A percentile compares a stretch with the other conserved stretches of the same genome.
These are phyloP conservation scores for Ellobius talpinus DNA, from an alignment of 2,113 vertebrate genomes.

Conservation along the genomic window DNA sequence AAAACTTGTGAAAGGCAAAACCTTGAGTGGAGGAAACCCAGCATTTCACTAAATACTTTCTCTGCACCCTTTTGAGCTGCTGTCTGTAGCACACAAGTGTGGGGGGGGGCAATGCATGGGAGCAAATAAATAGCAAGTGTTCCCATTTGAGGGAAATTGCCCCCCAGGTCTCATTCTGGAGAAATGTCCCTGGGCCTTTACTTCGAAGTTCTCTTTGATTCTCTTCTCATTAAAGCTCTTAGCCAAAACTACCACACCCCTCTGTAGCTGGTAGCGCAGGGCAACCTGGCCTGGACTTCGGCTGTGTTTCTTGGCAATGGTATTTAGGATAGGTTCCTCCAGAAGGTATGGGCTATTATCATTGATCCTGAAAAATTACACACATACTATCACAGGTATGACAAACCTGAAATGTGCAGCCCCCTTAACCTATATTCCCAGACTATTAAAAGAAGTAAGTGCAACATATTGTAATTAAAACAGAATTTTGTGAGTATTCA, in stretches of 20 bases:
- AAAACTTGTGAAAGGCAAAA: neutral
- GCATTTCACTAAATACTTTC: neutral
- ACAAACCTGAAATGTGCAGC: neutral
- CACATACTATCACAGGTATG: neutral
- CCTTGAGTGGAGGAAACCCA: neutral
- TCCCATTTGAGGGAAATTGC: neutral
- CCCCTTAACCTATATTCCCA: neutral
- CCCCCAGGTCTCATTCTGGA: neutral
- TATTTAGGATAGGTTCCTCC: slow-evolving; percentile 58
- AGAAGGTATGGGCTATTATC: slow-evolving; percentile 28
- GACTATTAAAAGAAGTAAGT: neutral
- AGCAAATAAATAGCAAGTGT: neutral
- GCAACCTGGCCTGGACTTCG: slow-evolving; percentile 66
- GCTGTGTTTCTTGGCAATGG: slow-evolving; percentile 62
- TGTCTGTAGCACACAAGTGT: neutral
- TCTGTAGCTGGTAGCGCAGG: slow-evolving; percentile 59
- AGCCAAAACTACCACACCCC: slow-evolving; percentile 48
- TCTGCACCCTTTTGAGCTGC: neutral
- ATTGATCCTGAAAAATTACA: slow-evolving; percentile 28
- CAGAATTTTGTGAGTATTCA: neutral
- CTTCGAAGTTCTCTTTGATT: slow-evolving; percentile 72
- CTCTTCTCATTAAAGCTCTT: slow-evolving; percentile 71
- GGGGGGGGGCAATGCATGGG: too few relatives aligned
- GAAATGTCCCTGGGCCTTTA: neutral
- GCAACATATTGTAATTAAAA: neutral